These are phyloP conservation scores for Standfussiana lucernea DNA, from an alignment of 2,888 invertebrate species.

Conservation along the genomic window DNA sequence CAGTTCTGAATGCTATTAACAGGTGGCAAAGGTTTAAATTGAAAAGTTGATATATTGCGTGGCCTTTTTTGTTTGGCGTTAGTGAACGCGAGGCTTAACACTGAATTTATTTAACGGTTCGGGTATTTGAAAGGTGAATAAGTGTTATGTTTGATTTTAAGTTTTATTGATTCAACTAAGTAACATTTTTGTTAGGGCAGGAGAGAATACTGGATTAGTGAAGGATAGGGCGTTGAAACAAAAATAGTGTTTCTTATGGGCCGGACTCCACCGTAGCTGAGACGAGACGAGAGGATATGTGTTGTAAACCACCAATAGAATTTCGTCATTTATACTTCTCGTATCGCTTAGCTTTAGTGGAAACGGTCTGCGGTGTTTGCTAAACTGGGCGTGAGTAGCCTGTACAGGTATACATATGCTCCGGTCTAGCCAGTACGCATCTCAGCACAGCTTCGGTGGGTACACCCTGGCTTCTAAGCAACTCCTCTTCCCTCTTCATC, in stretches of 20 bases:
- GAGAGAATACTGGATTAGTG: neutral
- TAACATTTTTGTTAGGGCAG: neutral
- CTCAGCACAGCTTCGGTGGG: too few species aligned
- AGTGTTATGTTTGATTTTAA: conserved; percentile 1
- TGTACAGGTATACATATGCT: too few species aligned
- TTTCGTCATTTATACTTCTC: too few species aligned
- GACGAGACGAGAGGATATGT: too few species aligned
- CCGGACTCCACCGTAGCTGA: too few species aligned
- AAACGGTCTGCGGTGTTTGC: too few species aligned
- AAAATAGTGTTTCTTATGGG: neutral
- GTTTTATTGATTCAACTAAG: neutral
- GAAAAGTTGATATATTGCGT: conserved; percentile 48
- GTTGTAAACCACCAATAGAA: too few species aligned
- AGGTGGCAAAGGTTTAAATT: conserved; percentile 44
- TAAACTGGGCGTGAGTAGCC: too few species aligned
- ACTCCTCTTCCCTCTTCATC: too few species aligned
- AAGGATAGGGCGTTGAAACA: neutral
- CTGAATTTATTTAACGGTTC: conserved; percentile 46
- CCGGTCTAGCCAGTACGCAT: too few species aligned
- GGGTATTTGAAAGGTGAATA: conserved; percentile 11
- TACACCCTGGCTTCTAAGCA: too few species aligned
- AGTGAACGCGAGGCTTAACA: conserved; percentile 53
- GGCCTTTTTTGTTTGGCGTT: conserved; percentile 52
- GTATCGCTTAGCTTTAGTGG: too few species aligned
- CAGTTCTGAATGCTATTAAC: conserved; percentile 26